These are phyloP conservation scores for Schizothorax lantsangensis DNA, from an alignment of 2,797 vertebrate genomes.

Conservation along the genomic window DNA sequence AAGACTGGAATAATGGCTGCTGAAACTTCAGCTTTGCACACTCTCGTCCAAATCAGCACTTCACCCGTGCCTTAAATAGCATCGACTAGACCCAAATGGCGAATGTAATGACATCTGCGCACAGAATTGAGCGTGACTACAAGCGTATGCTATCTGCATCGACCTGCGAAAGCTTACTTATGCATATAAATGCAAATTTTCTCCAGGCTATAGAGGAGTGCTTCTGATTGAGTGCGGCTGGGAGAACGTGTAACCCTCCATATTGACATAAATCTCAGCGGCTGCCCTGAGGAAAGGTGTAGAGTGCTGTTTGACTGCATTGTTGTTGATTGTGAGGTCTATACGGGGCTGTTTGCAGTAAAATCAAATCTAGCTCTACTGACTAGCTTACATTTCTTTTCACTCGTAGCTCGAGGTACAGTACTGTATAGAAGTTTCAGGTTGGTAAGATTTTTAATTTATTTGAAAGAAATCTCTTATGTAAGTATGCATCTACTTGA, in stretches of 20 bases:
- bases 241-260: not conserved
- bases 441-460: not conserved
- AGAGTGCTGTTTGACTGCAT: slow-evolving; percentile 28
- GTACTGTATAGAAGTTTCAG: not conserved
- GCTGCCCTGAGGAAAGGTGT: not conserved
- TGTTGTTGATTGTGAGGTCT: slow-evolving; percentile 35
- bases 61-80: slow-evolving; percentile 22
- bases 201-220: not conserved
- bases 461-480: not conserved
- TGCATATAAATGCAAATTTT: slow-evolving; percentile 45
- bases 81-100: not conserved
- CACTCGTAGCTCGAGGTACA: not conserved
- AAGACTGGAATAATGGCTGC: not conserved
- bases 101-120: slow-evolving; percentile 25
- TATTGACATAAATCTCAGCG: slow-evolving; percentile 29
- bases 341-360: not conserved
- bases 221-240: not conserved
- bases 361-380: slow-evolving; percentile 15
- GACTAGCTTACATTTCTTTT: not conserved
- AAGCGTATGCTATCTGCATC: slow-evolving; percentile 5
- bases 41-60: slow-evolving; percentile 17
- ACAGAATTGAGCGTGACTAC: not conserved
- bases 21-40: not conserved
- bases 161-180: slow-evolving; percentile 29
- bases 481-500: not conserved